Evolutionary conservation across 2,113 vertebrate species (phyloP).

Genomic region (Notothenia coriiceps): DNA sequence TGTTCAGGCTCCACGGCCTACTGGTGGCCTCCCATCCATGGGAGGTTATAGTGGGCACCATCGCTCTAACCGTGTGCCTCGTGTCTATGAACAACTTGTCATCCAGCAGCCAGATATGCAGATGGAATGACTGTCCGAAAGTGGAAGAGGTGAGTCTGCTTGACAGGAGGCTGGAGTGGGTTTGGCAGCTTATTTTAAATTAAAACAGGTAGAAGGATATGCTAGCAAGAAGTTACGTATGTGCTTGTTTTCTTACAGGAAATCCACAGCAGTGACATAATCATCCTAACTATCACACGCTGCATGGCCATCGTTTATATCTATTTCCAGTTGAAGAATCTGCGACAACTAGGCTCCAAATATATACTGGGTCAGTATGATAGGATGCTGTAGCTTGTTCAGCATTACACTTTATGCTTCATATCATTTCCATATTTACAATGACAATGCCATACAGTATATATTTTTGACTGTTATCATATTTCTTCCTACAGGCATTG

Average conservation of each 20-base stretch:
- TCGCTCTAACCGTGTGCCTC: slow-evolving; percentile 92
- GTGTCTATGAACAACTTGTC: slow-evolving; percentile 96
- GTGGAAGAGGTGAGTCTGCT: slow-evolving; percentile 87
- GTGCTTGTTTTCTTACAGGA: slow-evolving; percentile 79
- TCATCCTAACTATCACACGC: slow-evolving; percentile 94
- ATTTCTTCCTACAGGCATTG: slow-evolving; percentile 87
- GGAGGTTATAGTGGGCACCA: slow-evolving; percentile 96
- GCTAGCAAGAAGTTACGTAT: rapidly evolving
- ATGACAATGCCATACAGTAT: background rate
- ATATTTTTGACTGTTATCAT: background rate
- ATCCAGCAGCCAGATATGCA: slow-evolving; percentile 89
- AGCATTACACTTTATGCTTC: no score
- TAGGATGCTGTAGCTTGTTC: no score
- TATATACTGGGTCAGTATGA: slow-evolving; percentile 92
- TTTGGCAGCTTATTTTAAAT: background rate
- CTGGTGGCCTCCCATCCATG: slow-evolving; percentile 95
- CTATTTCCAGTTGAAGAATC: slow-evolving; percentile 98
- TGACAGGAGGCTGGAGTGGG: background rate
- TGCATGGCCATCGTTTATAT: slow-evolving; percentile 98
- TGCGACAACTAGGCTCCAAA: slow-evolving; percentile 96
- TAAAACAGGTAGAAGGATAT: rapidly evolving
- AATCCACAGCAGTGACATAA: slow-evolving; percentile 92
- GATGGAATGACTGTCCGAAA: slow-evolving; percentile 93
- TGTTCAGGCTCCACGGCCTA: slow-evolving; percentile 92
- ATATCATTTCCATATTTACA: background rate